Percentiles rank a stretch among this genome's conserved stretches.
Evolutionary conservation across 2,888 invertebrate genomes (phyloP).

Genomic region (Ligdia adustata): DNA sequence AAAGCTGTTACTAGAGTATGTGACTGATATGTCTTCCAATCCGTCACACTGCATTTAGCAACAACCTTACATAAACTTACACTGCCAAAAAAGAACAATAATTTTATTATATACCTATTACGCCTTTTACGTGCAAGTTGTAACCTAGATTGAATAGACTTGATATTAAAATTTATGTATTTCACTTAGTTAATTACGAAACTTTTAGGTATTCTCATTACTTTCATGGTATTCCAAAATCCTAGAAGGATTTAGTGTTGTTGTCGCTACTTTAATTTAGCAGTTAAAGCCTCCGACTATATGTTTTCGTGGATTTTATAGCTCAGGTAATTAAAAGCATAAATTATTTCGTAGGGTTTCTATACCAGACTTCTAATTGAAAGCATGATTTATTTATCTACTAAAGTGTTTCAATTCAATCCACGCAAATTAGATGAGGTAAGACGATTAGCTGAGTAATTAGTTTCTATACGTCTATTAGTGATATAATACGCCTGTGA

Average conservation of each 20-base stretch:
- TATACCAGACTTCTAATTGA: conserved; percentile 1
- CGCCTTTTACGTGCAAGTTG: no score
- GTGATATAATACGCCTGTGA: conserved; percentile 17
- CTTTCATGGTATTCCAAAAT: conserved; percentile 6
- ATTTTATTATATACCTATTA: no score
- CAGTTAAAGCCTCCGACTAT: conserved; percentile 7
- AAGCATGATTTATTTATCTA: conserved; percentile 7
- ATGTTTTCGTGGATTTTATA: conserved; percentile 18
- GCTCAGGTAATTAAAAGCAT: conserved; percentile 17
- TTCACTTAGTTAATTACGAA: no score
- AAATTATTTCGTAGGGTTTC: conserved; percentile 14
- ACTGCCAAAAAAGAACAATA: no score
- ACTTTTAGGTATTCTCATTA: conserved; percentile 20
- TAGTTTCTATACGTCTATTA: background rate
- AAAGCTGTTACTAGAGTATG: no score
- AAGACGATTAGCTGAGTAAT: no score
- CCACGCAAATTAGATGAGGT: no score
- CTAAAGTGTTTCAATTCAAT: background rate
- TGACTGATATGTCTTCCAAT: no score
- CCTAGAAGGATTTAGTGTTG: conserved; percentile 14
- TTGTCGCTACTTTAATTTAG: conserved; percentile 8
- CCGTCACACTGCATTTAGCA: no score
- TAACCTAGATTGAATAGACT: no score
- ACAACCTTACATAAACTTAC: no score
- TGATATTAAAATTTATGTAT: no score